phyloP scores from a whole-genome alignment of 1,140 invertebrate species.

The Zelostemma sp. region DNA sequence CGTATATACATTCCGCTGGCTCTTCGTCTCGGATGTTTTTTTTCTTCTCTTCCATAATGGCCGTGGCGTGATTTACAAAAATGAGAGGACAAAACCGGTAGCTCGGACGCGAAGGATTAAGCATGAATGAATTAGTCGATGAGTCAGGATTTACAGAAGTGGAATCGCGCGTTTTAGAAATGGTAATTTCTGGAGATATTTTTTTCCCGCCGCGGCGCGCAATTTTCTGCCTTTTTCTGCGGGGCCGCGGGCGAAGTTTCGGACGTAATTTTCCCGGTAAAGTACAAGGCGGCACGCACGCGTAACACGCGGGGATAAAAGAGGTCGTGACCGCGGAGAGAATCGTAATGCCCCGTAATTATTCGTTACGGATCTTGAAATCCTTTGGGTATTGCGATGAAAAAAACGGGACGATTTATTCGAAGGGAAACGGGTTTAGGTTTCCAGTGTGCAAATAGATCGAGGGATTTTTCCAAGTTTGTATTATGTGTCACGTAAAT shows the following conservation, averaged over 20 bases:
- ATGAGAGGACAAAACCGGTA: constrained; percentile 39
- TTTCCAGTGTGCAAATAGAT: no score
- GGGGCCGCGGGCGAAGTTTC: not conserved
- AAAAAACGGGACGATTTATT: no score
- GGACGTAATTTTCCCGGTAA: not conserved
- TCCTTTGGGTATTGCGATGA: no score
- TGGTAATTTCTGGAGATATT: constrained; percentile 12
- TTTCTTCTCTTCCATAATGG: constrained; percentile 8
- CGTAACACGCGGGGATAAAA: no score
- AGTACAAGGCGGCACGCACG: constrained; percentile 5
- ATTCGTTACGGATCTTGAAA: no score
- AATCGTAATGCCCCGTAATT: no score
- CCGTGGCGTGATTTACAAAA: constrained; percentile 41
- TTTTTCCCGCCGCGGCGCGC: not conserved
- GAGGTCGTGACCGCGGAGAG: not conserved
- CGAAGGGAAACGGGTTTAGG: no score
- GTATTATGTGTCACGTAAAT: no score
- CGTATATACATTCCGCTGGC: constrained; percentile 2
- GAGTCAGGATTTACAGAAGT: constrained; percentile 8
- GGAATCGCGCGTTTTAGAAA: not conserved
- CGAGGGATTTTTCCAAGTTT: no score
- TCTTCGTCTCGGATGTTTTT: not conserved
- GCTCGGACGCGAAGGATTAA: constrained; percentile 21
- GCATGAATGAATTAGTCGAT: constrained; percentile 25
- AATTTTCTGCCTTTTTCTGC: constrained; percentile 16